Evolutionary conservation across 1,140 invertebrate species (phyloP), one percentile per base, ranked within the genome.

Genomic region (Zaprionus gabonicus): DNA sequence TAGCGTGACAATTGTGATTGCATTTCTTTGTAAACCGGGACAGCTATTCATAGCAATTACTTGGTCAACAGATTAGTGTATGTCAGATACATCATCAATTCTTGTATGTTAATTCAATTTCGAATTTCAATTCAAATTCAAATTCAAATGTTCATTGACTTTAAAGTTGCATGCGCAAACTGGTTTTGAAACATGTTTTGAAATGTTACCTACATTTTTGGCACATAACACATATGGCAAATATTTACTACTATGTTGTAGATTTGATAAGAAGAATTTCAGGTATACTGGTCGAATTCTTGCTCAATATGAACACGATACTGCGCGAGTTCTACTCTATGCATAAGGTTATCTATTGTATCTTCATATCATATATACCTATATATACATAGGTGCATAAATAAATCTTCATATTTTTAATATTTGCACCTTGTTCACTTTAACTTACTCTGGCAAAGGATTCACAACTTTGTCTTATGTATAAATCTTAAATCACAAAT

Each of bases 1-100:
- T 6, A 49, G 49, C 59, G 46, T 56, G 36, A 57, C 53, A 66
- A 57, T 44, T 71, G 60, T 31, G 23, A 66, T 28, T 71, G 28
- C 55, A 64, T 67, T 58, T 12, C 17, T 15, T 36, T 17, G 15
- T 31, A 28, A 44, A 28, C 17, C 36, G 31, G n/a, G 9, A 36
- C 20, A 15, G n/a, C 31, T 31, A 31, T 31, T 7, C 28, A 31
- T 31, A 31, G 7, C 6, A 31, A 20, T 20, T 23, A 23, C 20
- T 25, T 17, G 27, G 15, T 46, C 25, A 10, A 2, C 38, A 46
- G 4, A 51, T 23, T 25, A 49, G 9, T 23, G 17, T 12, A 49
- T 23, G 23, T 23, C 23, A 2, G 44, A 49, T 23, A 49, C 17
- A 23, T 23, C 4, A 49, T 4, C 23, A 51, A 17, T 46, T 46